phyloP scores from a whole-genome alignment of 1,140 invertebrate genomes.

The Drosophila varians region DNA sequence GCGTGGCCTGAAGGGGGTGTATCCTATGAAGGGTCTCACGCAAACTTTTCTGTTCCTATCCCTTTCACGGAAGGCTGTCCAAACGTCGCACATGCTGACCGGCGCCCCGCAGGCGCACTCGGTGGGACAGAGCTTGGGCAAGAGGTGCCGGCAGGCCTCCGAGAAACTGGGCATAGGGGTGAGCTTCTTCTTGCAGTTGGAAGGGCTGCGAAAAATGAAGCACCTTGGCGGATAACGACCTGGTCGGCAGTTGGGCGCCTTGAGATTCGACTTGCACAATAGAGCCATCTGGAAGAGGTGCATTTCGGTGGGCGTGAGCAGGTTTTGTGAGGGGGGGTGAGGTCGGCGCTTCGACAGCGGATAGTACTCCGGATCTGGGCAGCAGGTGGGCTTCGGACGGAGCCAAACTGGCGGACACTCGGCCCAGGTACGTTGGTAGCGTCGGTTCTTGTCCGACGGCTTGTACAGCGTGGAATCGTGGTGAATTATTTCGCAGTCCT shows the following conservation, averaged over 20 bases:
- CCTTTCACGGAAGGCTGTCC: neutral
- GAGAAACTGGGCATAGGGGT: slow-evolving; percentile 57
- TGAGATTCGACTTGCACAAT: neutral
- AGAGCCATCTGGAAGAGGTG: slow-evolving; percentile 16
- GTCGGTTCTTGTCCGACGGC: slow-evolving; percentile 50
- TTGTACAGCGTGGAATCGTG: slow-evolving; percentile 25
- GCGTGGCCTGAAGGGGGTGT: slow-evolving; percentile 13
- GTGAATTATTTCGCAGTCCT: slow-evolving; percentile 25
- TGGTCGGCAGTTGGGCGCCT: neutral
- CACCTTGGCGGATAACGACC: slow-evolving; percentile 15
- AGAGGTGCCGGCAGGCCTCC: slow-evolving; percentile 21
- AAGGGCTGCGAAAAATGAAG: accelerated
- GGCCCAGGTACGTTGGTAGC: slow-evolving; percentile 58
- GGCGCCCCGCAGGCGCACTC: slow-evolving; percentile 38
- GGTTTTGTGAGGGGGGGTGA: neutral
- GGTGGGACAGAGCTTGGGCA: slow-evolving; percentile 11
- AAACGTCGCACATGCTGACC: slow-evolving; percentile 33
- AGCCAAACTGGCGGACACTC: slow-evolving; percentile 54
- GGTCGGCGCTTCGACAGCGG: slow-evolving; percentile 18
- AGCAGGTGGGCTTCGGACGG: slow-evolving; percentile 35
- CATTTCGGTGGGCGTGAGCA: slow-evolving; percentile 1
- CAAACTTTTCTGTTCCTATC: neutral
- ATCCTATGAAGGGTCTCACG: neutral
- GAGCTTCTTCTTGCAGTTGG: slow-evolving; percentile 1
- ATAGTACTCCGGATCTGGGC: slow-evolving; percentile 20